phyloP scores from a whole-genome alignment of 2,113 vertebrate genomes.

The Silurus meridionalis region DNA sequence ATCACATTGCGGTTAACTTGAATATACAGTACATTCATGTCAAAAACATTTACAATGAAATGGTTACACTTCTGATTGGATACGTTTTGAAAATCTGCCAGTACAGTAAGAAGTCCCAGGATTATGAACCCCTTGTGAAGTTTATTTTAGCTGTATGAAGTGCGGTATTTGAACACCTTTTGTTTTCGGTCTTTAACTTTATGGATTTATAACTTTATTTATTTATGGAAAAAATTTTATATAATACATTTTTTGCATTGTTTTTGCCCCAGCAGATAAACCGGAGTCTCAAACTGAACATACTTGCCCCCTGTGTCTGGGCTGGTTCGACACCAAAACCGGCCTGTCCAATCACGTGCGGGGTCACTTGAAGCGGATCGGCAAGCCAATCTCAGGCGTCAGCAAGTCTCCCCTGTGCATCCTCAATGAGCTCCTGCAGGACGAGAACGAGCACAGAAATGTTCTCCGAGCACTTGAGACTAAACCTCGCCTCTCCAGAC shows the following conservation, averaged over 20 bases:
- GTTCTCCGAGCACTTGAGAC: conserved; percentile 82
- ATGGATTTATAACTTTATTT: not conserved
- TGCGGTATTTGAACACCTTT: not conserved
- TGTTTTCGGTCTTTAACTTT: not conserved
- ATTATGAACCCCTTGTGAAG: too few species aligned
- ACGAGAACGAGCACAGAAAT: conserved; percentile 83
- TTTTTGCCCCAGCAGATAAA: conserved; percentile 75
- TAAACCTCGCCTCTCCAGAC: conserved; percentile 77
- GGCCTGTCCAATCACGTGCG: conserved; percentile 94
- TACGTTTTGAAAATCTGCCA: not conserved
- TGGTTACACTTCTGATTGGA: not conserved
- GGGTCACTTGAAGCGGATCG: conserved; percentile 90
- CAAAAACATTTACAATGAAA: not conserved
- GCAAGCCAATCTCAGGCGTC: conserved; percentile 81
- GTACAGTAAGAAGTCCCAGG: not conserved
- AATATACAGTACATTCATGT: not conserved
- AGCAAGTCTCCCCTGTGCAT: conserved; percentile 88
- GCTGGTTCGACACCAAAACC: conserved; percentile 93
- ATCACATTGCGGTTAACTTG: not conserved
- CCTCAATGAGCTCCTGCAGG: conserved; percentile 88
- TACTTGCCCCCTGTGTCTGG: conserved; percentile 86
- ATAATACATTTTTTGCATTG: not conserved
- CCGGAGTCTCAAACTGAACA: conserved; percentile 84
- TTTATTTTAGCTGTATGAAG: not conserved
- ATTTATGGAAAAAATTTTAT: not conserved